These are phyloP conservation scores for Pluvianellus socialis DNA, from an alignment of 2,113 vertebrate genomes.

Conservation along the genomic window DNA sequence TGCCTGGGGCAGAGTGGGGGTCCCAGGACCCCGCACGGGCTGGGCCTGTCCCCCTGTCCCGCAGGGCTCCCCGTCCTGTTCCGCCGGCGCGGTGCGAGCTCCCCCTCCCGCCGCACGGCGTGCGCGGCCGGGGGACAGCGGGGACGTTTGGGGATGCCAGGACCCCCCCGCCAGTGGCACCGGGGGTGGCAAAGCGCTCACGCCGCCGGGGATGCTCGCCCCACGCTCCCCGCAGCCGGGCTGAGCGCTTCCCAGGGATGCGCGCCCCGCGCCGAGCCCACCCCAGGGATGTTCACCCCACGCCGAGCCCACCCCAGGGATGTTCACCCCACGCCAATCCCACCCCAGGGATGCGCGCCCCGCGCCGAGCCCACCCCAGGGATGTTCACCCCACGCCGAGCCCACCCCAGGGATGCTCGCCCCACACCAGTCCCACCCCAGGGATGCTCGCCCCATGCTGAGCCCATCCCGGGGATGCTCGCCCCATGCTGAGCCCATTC, in stretches of 20 bases:
- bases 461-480: not conserved
- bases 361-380: no score
- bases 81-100: not conserved
- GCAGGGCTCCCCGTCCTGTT: not conserved
- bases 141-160: not conserved
- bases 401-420: not conserved
- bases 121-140: accelerated
- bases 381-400: not conserved
- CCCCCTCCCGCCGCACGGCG: not conserved
- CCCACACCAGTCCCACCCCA: not conserved
- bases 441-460: not conserved
- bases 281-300: not conserved
- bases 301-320: no score
- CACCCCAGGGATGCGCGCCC: not conserved
- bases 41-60: not conserved
- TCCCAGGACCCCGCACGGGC: not conserved
- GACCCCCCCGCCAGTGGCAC: not conserved
- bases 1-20: accelerated
- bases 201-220: accelerated
- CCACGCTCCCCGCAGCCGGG: accelerated
- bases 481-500: not conserved
- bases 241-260: not conserved
- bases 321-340: not conserved
- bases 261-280: not conserved
- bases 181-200: not conserved